Percentiles rank a stretch among this genome's conserved stretches.
phyloP scores from a whole-genome alignment of 2,888 invertebrate species.

The Eucera pruinosa region DNA sequence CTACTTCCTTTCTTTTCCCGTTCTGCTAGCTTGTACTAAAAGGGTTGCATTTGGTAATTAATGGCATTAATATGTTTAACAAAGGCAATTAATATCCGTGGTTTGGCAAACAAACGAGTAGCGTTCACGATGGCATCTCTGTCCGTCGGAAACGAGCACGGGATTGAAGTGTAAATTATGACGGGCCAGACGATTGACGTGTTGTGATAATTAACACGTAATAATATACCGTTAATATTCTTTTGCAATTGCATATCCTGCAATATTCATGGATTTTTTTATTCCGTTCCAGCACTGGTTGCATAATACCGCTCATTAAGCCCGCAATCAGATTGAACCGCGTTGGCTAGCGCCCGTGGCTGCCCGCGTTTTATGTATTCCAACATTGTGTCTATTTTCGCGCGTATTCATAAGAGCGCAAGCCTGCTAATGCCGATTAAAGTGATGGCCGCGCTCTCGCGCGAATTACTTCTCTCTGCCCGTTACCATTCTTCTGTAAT shows the following conservation, averaged over 20 bases:
- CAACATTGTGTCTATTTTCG: conserved; percentile 51
- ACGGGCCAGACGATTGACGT: conserved; percentile 53
- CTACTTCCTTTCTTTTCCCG: background rate
- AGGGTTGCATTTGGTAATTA: conserved; percentile 25
- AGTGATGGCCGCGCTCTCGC: conserved; percentile 24
- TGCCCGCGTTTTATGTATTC: conserved; percentile 42
- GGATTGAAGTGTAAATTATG: conserved; percentile 38
- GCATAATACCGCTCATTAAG: conserved; percentile 69
- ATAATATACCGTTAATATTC: conserved; percentile 67
- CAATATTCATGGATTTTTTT: conserved; percentile 56
- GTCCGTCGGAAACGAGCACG: conserved; percentile 35
- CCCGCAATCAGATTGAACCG: conserved; percentile 63
- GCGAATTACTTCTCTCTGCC: conserved; percentile 32
- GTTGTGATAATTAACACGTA: conserved; percentile 62
- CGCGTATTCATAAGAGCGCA: conserved; percentile 32
- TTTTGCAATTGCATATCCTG: conserved; percentile 56
- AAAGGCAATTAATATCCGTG: conserved; percentile 49
- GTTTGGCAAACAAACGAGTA: conserved; percentile 13
- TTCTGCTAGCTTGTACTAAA: background rate
- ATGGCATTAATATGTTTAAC: conserved; percentile 52
- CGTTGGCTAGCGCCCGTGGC: conserved; percentile 38
- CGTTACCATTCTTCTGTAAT: background rate
- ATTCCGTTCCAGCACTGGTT: conserved; percentile 62
- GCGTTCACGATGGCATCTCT: background rate
- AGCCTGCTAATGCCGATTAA: conserved; percentile 38